Conservation (phyloP, 2,113 vertebrate species). For the Chiloscyllium plagiosum region DNA sequence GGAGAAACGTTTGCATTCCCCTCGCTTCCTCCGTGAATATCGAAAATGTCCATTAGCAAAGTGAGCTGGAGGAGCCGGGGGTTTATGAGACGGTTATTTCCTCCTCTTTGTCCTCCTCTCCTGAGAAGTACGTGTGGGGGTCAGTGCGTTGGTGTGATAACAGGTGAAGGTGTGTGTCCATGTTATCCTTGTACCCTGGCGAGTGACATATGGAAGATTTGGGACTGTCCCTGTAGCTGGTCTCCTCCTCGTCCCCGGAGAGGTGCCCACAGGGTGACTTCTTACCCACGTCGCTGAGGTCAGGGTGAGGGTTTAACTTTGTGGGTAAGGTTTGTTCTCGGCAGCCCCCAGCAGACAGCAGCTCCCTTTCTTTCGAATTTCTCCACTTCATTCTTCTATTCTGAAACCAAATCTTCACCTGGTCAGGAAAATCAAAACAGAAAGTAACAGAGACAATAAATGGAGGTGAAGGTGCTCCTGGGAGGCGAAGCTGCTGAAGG, state of each 20-base stretch:
- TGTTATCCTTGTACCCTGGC: slow-evolving; percentile 51
- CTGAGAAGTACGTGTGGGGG: slow-evolving; percentile 83
- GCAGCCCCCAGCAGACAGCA: slow-evolving; percentile 87
- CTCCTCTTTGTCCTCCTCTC: slow-evolving; percentile 64
- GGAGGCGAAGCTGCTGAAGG: neutral
- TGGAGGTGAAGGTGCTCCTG: neutral
- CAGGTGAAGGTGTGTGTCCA: slow-evolving; percentile 61
- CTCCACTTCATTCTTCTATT: slow-evolving; percentile 98
- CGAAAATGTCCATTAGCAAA: slow-evolving; percentile 41
- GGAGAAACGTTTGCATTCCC: neutral
- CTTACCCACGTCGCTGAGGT: slow-evolving; percentile 88
- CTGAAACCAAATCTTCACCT: slow-evolving; percentile 99
- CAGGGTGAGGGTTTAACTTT: slow-evolving; percentile 92
- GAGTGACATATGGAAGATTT: slow-evolving; percentile 49
- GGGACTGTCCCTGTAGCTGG: slow-evolving; percentile 46
- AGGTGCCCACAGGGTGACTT: slow-evolving; percentile 46
- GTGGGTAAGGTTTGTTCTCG: slow-evolving; percentile 93
- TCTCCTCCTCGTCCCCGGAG: slow-evolving; percentile 56
- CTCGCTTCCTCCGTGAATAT: neutral
- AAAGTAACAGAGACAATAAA: no score
- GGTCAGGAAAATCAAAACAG: neutral
- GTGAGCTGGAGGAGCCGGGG: neutral
- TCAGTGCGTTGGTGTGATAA: slow-evolving; percentile 61
- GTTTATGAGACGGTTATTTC: slow-evolving; percentile 86
- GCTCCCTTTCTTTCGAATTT: slow-evolving; percentile 95